Evolutionary conservation across 2,113 vertebrate genomes (phyloP), one percentile per base, ranked within the genome.

Genomic region (Alethe diademata): DNA sequence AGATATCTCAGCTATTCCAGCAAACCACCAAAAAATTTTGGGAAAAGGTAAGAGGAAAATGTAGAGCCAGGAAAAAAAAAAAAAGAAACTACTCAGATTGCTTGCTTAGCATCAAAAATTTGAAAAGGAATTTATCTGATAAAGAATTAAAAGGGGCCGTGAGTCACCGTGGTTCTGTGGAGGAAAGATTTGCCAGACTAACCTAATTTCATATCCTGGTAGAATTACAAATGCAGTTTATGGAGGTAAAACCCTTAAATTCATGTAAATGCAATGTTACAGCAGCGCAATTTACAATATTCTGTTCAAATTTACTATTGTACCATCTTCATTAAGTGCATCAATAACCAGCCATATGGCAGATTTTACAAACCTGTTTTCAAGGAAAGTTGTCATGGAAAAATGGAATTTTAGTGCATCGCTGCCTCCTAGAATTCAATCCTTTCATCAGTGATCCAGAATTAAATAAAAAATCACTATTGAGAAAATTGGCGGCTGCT

Each of bases 401-500:
- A 78, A 92, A 82, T 28, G 70, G 90, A 35, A 76, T 91, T 92
- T 62, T 28, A 93, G 85, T 62, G 90, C 95, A 65, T 85, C 28
- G 1, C 75, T 88, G 66, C 62, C 71, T 90, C 61, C 36, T 42
- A 33, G 74, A 92, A 91, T 73, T 86, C 58, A 79, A 80, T 66
- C 54, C 75, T 94, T 79, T 79, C 56, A 93, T 83, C 64, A 40
- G 64, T 80, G 78, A 96, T 82, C 62, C 85, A 76, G 87, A 94
- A 94, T 92, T 94, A 96, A 93, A 92, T 62, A 48, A 48, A 93
- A 95, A 93, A 93, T 90, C 47, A 43, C 74, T 78, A 11, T 3
- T 66, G 74, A 88, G 51, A 92, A 94, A 93, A 95, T 48, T 48
- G 67, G 58, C 48, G 64, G 38, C 51, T 83, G 70, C 73, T 50